Percentiles rank a stretch among this genome's conserved stretches.
Conservation (phyloP, 2,797 vertebrate species). For the Uromys caudimaculatus region DNA sequence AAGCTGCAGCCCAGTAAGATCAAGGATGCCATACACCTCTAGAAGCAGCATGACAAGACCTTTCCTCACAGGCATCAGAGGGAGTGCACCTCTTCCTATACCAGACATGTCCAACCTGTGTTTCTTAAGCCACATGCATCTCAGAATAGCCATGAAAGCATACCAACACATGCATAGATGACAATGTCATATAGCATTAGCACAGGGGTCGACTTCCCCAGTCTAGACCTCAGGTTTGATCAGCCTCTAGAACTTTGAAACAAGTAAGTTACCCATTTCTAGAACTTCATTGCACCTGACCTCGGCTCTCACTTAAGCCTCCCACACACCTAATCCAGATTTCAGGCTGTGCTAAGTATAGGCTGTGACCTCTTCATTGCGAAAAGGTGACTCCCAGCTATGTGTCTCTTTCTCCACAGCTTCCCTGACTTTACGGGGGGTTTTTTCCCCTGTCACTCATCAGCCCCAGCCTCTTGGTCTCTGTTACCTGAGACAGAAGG, state of each 20-base stretch:
- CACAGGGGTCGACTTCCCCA: no score
- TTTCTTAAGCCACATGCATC: background rate
- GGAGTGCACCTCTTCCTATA: background rate
- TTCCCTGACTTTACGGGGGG: background rate
- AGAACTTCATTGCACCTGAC: no score
- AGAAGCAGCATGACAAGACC: background rate
- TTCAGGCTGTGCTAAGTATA: background rate
- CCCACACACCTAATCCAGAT: background rate
- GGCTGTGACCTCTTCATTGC: background rate
- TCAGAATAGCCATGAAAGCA: background rate
- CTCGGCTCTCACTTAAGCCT: background rate
- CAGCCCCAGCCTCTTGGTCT: background rate
- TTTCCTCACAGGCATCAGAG: background rate
- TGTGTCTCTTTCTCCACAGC: background rate
- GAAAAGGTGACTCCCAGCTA: background rate
- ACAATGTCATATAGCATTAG: background rate
- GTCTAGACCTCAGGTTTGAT: background rate
- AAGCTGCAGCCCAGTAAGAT: no score
- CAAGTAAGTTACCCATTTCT: background rate
- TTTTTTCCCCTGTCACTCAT: background rate
- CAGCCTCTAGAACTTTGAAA: background rate
- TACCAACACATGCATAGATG: background rate
- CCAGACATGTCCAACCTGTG: background rate
- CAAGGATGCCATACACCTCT: background rate
- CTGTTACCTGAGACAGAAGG: background rate